A percentile compares a stretch with the other conserved stretches of the same genome.
phyloP scores from a whole-genome alignment of 2,113 vertebrate genomes.

The Gadus macrocephalus region DNA sequence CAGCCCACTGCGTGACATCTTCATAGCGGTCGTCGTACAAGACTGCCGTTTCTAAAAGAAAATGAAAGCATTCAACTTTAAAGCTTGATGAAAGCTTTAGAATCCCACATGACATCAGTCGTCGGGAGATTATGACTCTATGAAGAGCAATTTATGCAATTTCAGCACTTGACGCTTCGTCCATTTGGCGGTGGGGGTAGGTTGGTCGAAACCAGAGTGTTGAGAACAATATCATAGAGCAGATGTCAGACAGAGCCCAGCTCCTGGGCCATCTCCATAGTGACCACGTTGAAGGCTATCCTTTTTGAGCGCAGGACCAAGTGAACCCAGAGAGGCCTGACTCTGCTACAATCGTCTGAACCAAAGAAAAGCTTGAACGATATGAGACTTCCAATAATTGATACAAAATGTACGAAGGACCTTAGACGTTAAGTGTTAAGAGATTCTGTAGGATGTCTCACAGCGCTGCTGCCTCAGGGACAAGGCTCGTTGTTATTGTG shows the following conservation, averaged over 20 bases:
- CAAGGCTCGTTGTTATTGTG: conserved; percentile 50
- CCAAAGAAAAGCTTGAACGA: not conserved
- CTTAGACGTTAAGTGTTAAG: conserved; percentile 15
- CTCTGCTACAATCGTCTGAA: conserved; percentile 17
- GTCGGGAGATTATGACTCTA: conserved; percentile 41
- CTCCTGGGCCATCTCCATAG: conserved; percentile 19
- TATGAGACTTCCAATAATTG: not conserved
- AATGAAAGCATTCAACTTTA: conserved; percentile 18
- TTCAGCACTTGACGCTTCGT: conserved; percentile 40
- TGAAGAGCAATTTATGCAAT: conserved; percentile 33
- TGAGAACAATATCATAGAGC: conserved; percentile 24
- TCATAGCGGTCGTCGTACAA: conserved; percentile 23
- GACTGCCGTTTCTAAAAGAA: conserved; percentile 6
- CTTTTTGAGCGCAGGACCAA: not conserved
- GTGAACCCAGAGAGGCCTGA: no score
- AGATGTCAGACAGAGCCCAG: conserved; percentile 13
- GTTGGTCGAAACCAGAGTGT: conserved; percentile 11
- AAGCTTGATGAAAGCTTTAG: conserved; percentile 34
- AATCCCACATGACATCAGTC: conserved; percentile 56
- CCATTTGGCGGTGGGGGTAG: conserved; percentile 26
- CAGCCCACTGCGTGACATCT: conserved; percentile 34
- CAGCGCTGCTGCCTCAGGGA: conserved; percentile 36
- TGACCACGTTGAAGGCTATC: conserved; percentile 24
- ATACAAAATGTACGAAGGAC: not conserved
- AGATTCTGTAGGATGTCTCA: conserved; percentile 39